These are phyloP conservation scores for Hyppa rectilinea DNA, from an alignment of 2,888 invertebrate genomes.

Conservation along the genomic window DNA sequence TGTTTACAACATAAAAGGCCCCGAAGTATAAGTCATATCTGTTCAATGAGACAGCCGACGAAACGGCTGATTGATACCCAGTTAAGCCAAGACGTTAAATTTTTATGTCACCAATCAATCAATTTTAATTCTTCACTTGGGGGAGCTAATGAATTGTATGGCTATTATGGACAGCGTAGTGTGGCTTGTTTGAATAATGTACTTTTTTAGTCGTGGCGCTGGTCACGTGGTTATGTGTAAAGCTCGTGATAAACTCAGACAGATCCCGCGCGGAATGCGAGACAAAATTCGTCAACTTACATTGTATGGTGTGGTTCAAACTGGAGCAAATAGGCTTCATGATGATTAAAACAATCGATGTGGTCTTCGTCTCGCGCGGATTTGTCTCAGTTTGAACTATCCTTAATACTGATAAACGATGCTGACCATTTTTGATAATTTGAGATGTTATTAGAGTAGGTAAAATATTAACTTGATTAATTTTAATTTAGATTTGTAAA, in stretches of 20 bases:
- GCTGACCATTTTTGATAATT: neutral
- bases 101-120: conserved; percentile 88
- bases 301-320: neutral
- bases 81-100: conserved; percentile 81
- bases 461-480: neutral
- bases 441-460: neutral
- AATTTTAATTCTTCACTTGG: conserved; percentile 81
- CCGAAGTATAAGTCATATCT: conserved; percentile 75
- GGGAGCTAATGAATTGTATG: conserved; percentile 65
- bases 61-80: conserved; percentile 82
- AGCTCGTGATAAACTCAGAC: neutral
- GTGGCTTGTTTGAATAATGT: conserved; percentile 38
- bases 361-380: neutral
- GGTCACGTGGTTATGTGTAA: neutral
- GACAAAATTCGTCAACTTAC: neutral
- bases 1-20: conserved; percentile 76
- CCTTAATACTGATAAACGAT: neutral
- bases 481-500: neutral
- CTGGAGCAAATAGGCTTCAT: neutral
- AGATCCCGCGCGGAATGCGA: neutral
- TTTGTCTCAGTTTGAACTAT: neutral
- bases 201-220: neutral
- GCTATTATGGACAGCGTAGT: conserved; percentile 39
- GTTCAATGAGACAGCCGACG: conserved; percentile 60
- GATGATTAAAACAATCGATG: neutral